A percentile compares a stretch with the other conserved stretches of the same genome.
phyloP scores from a whole-genome alignment of 1,140 invertebrate species.

The Meteorus sp. region DNA sequence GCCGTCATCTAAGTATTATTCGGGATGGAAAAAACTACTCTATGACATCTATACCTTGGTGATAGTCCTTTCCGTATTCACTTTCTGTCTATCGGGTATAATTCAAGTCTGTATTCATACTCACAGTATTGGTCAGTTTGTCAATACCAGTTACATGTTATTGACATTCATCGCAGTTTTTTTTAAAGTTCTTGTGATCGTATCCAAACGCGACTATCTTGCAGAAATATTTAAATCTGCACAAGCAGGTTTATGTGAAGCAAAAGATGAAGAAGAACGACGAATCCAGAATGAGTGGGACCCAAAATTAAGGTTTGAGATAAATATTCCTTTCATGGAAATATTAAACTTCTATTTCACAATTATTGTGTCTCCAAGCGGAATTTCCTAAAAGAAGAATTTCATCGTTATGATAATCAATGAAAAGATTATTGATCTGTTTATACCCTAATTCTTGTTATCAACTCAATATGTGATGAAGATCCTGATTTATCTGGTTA shows the following conservation, averaged over 20 bases:
- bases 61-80: not conserved
- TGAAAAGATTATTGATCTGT: too few relatives aligned
- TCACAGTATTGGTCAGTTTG: not conserved
- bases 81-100: not conserved
- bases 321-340: too few relatives aligned
- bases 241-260: not conserved
- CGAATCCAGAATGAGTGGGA: not conserved
- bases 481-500: too few relatives aligned
- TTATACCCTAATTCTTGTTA: too few relatives aligned
- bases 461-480: too few relatives aligned
- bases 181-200: not conserved
- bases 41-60: not conserved
- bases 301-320: not conserved
- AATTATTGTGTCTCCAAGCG: too few relatives aligned
- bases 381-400: not conserved
- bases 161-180: not conserved
- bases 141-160: not conserved
- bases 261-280: not conserved
- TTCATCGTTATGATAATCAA: not conserved
- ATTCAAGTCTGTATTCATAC: not conserved
- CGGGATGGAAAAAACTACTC: not conserved
- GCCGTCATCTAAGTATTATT: not conserved
- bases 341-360: too few relatives aligned
- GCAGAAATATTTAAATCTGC: not conserved
- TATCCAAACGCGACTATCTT: not conserved